phyloP scores from a whole-genome alignment of 2,113 vertebrate genomes.

The Candoia aspera region DNA sequence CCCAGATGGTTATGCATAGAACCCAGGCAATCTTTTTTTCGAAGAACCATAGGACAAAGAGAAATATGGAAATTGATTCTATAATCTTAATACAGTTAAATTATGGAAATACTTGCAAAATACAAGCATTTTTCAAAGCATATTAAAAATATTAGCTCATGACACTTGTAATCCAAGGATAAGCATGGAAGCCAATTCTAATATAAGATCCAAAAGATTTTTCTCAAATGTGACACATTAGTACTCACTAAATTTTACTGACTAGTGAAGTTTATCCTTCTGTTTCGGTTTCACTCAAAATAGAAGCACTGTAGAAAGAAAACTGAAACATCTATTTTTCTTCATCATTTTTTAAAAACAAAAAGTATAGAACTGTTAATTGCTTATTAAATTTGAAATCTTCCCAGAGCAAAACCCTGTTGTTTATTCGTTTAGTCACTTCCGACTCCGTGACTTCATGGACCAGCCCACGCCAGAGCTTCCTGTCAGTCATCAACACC shows the following conservation, averaged over 20 bases:
- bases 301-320: no score
- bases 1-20: neutral
- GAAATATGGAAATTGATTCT: neutral
- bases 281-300: neutral
- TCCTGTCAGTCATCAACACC: no score
- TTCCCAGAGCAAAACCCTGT: neutral
- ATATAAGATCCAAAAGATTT: neutral
- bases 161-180: neutral
- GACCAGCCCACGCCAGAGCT: no score
- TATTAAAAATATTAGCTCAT: neutral
- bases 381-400: neutral
- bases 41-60: neutral
- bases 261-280: neutral
- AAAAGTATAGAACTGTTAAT: neutral
- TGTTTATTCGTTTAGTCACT: no score
- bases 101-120: neutral
- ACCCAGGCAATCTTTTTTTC: neutral
- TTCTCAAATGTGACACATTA: neutral
- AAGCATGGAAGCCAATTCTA: neutral
- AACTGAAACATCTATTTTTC: no score
- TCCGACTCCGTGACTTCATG: no score
- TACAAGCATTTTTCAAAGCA: neutral
- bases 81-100: neutral
- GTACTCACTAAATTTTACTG: neutral
- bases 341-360: no score